Conservation (phyloP, 2,113 vertebrate species). For the Hippolais icterina region DNA sequence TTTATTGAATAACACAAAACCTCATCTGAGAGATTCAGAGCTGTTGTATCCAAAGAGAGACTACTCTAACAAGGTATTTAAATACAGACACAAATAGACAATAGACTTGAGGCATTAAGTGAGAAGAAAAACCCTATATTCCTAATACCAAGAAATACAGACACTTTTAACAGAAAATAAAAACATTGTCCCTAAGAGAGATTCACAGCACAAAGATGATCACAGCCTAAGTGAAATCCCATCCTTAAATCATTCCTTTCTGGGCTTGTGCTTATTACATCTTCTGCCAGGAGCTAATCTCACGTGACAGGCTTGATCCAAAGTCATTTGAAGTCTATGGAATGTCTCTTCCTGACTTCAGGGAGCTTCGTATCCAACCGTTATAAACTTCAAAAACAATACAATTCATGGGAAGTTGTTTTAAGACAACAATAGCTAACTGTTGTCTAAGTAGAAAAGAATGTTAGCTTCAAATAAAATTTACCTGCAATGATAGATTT, state of each 20-base stretch:
- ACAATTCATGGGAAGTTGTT: background rate
- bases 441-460: background rate
- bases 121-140: background rate
- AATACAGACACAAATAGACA: background rate
- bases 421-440: conserved; percentile 18
- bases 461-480: background rate
- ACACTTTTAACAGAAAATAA: background rate
- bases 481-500: background rate
- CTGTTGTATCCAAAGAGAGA: background rate
- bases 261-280: background rate
- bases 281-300: conserved; percentile 54
- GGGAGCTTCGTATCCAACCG: conserved; percentile 25
- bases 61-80: background rate
- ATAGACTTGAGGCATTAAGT: background rate
- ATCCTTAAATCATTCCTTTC: background rate
- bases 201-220: background rate
- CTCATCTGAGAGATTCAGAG: background rate
- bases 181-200: background rate
- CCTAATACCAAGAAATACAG: background rate
- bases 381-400: conserved; percentile 25
- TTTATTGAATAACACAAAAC: background rate
- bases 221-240: conserved; percentile 9
- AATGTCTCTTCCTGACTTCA: conserved; percentile 51
- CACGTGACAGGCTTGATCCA: conserved; percentile 51
- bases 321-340: conserved; percentile 42